A percentile compares a stretch with the other conserved stretches of the same genome.
These are phyloP conservation scores for Trypoxylus dichotomus DNA, from an alignment of 1,140 invertebrate genomes.

Conservation along the genomic window DNA sequence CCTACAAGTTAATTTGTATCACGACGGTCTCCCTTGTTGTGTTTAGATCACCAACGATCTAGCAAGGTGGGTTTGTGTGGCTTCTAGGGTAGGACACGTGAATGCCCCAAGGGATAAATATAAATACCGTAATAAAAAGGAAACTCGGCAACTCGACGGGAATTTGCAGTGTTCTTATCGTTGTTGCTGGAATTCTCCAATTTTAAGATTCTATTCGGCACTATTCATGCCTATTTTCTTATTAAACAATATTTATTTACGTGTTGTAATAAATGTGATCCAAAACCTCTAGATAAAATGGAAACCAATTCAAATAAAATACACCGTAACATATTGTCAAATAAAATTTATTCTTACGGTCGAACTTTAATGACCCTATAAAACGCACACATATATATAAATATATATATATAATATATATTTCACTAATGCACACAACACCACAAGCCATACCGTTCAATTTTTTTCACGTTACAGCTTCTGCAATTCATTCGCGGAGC, in stretches of 20 bases:
- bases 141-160: neutral
- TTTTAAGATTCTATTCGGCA: too few relatives aligned
- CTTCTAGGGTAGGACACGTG: conserved; percentile 6
- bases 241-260: too few relatives aligned
- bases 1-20: neutral
- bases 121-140: neutral
- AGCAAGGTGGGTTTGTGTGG: neutral
- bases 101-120: neutral
- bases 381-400: too few relatives aligned
- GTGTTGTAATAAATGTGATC: too few relatives aligned
- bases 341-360: neutral
- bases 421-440: neutral
- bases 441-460: neutral
- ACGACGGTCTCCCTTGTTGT: neutral
- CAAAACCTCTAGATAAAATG: too few relatives aligned
- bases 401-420: neutral
- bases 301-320: too few relatives aligned
- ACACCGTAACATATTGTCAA: too few relatives aligned
- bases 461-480: neutral
- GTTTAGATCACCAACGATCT: neutral
- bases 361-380: neutral
- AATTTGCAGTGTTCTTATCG: neutral
- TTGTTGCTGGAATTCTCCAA: too few relatives aligned
- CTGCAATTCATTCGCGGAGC: neutral
- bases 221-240: too few relatives aligned